phyloP scores from a whole-genome alignment of 2,113 vertebrate species.

The Mus spicilegus region DNA sequence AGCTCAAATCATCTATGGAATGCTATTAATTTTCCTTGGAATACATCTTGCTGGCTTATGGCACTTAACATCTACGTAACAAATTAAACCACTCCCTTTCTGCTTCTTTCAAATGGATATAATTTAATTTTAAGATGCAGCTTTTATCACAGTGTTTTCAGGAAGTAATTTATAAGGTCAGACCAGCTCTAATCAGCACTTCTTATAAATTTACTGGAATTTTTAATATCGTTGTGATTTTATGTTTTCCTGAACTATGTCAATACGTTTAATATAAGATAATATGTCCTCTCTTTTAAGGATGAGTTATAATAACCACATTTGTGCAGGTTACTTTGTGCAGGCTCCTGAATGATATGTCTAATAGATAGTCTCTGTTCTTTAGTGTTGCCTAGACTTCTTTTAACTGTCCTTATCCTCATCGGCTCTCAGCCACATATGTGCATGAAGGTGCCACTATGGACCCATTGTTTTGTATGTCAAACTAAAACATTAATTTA shows the following conservation, averaged over 20 bases:
- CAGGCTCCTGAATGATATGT: not conserved
- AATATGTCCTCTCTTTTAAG: conserved; percentile 7
- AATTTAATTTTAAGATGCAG: conserved; percentile 60
- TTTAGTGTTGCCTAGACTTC: not conserved
- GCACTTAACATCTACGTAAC: conserved; percentile 27
- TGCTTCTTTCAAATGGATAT: conserved; percentile 43
- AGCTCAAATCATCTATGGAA: conserved; percentile 28
- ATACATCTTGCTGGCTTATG: conserved; percentile 2
- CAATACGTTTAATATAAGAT: conserved; percentile 6
- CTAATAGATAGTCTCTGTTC: not conserved
- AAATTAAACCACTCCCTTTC: not conserved
- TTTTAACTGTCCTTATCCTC: not conserved
- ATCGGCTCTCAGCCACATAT: not conserved
- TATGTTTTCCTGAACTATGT: conserved; percentile 47
- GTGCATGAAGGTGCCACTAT: not conserved
- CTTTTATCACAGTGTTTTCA: conserved; percentile 56
- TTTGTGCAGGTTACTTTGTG: not conserved
- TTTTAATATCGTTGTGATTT: conserved; percentile 29
- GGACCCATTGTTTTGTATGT: not conserved
- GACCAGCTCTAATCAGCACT: conserved; percentile 48
- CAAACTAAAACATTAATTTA: not conserved
- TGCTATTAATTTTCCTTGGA: conserved; percentile 41
- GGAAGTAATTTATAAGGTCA: conserved; percentile 53
- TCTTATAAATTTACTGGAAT: conserved; percentile 41
- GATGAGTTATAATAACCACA: not conserved